Evolutionary conservation across 2,113 vertebrate species (phyloP).

Genomic region (Cinclus mexicanus): DNA sequence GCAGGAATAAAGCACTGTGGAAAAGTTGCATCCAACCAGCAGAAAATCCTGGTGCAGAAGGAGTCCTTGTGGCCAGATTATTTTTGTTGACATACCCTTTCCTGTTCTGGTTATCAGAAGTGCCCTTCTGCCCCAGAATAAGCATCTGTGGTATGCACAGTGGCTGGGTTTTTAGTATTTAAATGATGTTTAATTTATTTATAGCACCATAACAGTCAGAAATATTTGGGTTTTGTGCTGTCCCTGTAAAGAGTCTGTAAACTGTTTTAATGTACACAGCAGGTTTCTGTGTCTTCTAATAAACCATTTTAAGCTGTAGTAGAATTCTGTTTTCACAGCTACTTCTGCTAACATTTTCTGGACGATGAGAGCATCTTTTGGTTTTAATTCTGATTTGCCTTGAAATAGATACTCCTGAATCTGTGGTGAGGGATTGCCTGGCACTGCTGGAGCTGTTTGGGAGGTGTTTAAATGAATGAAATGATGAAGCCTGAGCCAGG

Average conservation of each 20-base stretch:
- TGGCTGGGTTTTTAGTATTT: background rate
- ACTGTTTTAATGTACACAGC: background rate
- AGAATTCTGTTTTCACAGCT: background rate
- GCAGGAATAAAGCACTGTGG: background rate
- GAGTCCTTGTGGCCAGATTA: background rate
- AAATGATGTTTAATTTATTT: background rate
- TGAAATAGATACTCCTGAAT: rapidly evolving
- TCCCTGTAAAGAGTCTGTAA: background rate
- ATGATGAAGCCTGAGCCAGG: background rate
- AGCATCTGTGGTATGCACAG: background rate
- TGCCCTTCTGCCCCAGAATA: background rate
- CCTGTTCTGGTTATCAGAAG: background rate
- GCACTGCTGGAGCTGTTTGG: background rate
- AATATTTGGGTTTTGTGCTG: background rate
- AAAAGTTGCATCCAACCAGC: background rate
- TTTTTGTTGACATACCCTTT: background rate
- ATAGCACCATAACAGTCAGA: background rate
- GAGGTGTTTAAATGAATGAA: background rate
- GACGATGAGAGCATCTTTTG: background rate
- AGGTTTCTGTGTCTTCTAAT: background rate
- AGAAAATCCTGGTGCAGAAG: background rate
- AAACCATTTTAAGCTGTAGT: background rate
- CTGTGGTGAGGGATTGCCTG: background rate
- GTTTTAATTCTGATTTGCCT: background rate
- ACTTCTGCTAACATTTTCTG: background rate